Conservation (phyloP, 2,888 invertebrate species). For the Antheraea yamamai region DNA sequence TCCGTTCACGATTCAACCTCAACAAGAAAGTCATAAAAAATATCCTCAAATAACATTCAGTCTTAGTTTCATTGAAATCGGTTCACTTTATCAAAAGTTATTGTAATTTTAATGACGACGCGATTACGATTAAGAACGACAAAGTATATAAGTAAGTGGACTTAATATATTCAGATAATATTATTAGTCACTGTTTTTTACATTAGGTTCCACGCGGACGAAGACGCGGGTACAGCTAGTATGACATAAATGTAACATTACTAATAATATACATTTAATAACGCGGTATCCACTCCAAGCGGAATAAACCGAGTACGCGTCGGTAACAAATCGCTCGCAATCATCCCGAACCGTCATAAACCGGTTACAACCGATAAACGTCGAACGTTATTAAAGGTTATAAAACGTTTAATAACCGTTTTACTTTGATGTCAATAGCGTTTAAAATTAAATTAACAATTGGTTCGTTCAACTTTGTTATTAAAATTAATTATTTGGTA, state of each 20-base stretch:
- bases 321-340: slow-evolving; percentile 7
- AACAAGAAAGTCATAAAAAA: no score
- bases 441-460: slow-evolving; percentile 11
- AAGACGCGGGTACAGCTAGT: no score
- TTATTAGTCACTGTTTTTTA: no score
- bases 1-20: no score
- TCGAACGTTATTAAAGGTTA: not conserved
- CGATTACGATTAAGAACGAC: no score
- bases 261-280: not conserved
- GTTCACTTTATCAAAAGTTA: no score
- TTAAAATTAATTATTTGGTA: not conserved
- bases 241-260: not conserved
- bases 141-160: no score
- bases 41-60: no score
- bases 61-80: no score
- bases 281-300: not conserved
- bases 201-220: no score
- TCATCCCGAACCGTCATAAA: slow-evolving; percentile 9
- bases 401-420: slow-evolving; percentile 1
- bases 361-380: slow-evolving; percentile 10
- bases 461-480: not conserved
- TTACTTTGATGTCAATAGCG: slow-evolving; percentile 12
- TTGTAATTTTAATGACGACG: no score
- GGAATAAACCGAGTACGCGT: not conserved
- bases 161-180: no score